Evolutionary conservation across 2,888 invertebrate genomes (phyloP).

Genomic region (Eulithis prunata): DNA sequence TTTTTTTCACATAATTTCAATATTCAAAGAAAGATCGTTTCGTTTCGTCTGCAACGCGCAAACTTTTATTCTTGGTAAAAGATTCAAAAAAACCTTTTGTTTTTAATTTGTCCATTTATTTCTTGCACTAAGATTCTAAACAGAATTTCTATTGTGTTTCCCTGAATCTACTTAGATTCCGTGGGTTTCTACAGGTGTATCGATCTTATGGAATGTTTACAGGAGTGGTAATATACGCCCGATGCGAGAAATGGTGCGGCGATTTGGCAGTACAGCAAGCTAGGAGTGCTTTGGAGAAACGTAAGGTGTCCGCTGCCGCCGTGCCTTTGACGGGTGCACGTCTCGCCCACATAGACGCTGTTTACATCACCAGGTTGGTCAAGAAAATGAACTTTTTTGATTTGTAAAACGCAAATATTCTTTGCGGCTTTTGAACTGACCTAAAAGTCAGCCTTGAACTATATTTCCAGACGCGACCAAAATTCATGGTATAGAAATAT

Average conservation of each 20-base stretch:
- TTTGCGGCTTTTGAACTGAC: neutral
- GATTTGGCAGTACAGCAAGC: conserved; percentile 77
- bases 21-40: neutral
- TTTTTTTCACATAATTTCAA: neutral
- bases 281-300: conserved; percentile 64
- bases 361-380: conserved; percentile 84
- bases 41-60: no score
- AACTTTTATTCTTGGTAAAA: no score
- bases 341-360: conserved; percentile 82
- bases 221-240: conserved; percentile 80
- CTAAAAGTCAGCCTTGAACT: no score
- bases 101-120: no score
- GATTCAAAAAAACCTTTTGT: no score
- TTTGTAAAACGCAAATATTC: neutral
- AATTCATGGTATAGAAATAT: no score
- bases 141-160: no score
- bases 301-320: conserved; percentile 62
- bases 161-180: no score
- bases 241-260: conserved; percentile 80
- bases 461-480: no score
- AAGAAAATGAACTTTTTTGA: neutral
- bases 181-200: neutral
- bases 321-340: conserved; percentile 63
- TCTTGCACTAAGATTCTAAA: no score
- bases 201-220: conserved; percentile 19